Percentiles rank a stretch among this genome's conserved stretches.
These are phyloP conservation scores for Argyra leucocephala DNA, from an alignment of 2,888 invertebrate genomes.

Conservation along the genomic window DNA sequence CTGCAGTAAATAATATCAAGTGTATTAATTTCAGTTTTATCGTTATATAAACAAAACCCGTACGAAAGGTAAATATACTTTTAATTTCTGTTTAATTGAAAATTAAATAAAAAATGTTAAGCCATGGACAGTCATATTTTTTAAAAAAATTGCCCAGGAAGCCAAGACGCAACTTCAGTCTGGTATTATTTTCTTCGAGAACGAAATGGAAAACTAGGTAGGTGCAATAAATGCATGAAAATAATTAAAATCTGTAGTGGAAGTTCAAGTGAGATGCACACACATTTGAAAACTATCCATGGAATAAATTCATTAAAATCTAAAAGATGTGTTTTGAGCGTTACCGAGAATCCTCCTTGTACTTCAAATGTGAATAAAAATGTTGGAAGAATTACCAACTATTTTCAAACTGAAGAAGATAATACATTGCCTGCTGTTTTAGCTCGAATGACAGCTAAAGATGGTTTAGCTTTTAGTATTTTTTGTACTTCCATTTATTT, in stretches of 20 bases:
- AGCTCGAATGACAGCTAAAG: no score
- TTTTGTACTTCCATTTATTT: no score
- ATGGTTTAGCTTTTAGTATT: no score
- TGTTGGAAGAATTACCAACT: no score
- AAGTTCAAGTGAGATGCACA: no score
- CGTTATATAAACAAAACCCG: conserved; percentile 2
- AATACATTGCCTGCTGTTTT: no score
- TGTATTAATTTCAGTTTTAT: conserved; percentile 4
- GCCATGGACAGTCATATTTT: conserved; percentile 5
- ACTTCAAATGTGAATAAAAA: no score
- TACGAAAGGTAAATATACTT: not conserved
- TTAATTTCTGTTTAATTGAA: conserved; percentile 1
- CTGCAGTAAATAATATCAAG: conserved; percentile 7
- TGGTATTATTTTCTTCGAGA: not conserved
- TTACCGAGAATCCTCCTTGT: no score
- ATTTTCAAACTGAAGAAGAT: no score
- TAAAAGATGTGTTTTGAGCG: no score
- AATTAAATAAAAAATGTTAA: conserved; percentile 2
- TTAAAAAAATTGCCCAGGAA: not conserved
- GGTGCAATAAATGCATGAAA: conserved; percentile 4
- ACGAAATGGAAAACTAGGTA: not conserved
- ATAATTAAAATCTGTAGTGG: conserved; percentile 7
- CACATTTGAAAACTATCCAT: no score
- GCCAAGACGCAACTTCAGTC: not conserved
- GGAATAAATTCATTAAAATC: no score